phyloP scores from a whole-genome alignment of 2,113 vertebrate genomes.

The Kryptolebias marmoratus region DNA sequence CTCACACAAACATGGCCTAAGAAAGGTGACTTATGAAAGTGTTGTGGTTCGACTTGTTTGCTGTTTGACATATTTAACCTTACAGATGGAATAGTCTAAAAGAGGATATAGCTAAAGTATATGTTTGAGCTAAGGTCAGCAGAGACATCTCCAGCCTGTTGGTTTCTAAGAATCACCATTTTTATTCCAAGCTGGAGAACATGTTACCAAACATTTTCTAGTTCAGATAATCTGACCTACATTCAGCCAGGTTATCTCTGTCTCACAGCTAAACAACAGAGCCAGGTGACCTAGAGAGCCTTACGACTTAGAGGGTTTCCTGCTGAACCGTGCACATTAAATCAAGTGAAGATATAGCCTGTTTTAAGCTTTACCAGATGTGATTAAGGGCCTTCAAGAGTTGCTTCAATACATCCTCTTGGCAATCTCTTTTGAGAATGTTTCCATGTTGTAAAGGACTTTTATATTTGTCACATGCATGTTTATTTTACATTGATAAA shows the following conservation, averaged over 20 bases:
- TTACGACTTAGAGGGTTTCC: neutral
- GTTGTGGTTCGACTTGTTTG: slow-evolving; percentile 19
- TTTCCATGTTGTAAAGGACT: no score
- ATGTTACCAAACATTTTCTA: neutral
- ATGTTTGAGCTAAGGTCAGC: neutral
- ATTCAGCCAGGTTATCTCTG: neutral
- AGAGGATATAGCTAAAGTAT: slow-evolving; percentile 18
- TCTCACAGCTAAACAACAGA: neutral
- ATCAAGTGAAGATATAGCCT: no score
- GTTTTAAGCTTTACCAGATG: no score
- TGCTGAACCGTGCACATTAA: no score
- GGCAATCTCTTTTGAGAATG: no score
- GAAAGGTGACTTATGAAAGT: neutral
- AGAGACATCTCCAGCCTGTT: neutral
- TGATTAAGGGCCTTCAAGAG: no score
- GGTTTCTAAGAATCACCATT: neutral
- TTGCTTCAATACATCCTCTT: no score
- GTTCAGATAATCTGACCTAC: neutral
- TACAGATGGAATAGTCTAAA: neutral
- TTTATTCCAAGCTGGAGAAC: neutral
- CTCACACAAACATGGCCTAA: neutral
- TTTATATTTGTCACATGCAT: no score
- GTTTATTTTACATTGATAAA: no score
- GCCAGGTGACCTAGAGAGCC: no score
- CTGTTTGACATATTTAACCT: neutral